A percentile compares a stretch with the other conserved stretches of the same genome.
Conservation (phyloP, 2,888 invertebrate genomes). For the Augochlorella aurata region DNA sequence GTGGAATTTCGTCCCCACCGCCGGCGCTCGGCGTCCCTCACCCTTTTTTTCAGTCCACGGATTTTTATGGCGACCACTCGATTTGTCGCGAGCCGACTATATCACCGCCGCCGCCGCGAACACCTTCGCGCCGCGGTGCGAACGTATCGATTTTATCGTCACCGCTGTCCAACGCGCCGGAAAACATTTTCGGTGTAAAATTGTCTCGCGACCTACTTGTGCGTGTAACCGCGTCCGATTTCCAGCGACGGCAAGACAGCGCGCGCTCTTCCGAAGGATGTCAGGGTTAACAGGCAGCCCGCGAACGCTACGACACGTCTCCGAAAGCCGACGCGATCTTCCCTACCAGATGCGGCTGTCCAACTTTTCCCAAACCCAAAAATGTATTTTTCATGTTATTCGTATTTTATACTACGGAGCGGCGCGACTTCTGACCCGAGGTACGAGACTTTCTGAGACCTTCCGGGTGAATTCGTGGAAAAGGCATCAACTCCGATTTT, state of each 20-base stretch:
- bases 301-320: background rate
- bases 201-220: constrained; percentile 43
- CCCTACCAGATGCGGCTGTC: background rate
- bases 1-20: background rate
- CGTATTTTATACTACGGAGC: background rate
- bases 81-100: constrained; percentile 58
- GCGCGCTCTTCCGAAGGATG: constrained; percentile 13
- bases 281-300: background rate
- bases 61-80: constrained; percentile 62
- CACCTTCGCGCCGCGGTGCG: constrained; percentile 46
- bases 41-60: constrained; percentile 41
- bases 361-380: background rate
- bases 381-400: constrained; percentile 2
- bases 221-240: constrained; percentile 29
- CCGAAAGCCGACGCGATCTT: background rate
- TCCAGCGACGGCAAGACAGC: constrained; percentile 20
- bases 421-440: background rate
- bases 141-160: constrained; percentile 58
- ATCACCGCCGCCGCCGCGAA: constrained; percentile 36
- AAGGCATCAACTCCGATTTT: too few species aligned
- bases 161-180: constrained; percentile 35
- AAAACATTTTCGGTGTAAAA: constrained; percentile 46
- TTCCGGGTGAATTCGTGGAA: too few species aligned
- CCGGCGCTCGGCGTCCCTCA: background rate
- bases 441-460: background rate